Base-by-base conservation (phyloP, 2,888 invertebrate species). In the Rhorus exstirpatorius region DNA sequence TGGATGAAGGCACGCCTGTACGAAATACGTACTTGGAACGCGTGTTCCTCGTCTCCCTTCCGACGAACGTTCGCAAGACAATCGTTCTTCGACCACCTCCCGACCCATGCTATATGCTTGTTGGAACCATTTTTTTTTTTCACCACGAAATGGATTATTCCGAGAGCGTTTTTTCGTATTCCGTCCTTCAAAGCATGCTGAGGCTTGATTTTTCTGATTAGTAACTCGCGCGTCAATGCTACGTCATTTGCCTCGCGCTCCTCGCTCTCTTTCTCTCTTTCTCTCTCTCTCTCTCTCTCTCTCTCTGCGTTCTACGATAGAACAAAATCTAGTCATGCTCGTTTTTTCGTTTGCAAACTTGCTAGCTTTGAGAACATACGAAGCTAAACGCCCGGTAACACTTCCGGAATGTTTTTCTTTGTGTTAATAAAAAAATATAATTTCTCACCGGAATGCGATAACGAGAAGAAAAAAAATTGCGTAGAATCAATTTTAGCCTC, bases 21-120 rank as follows among this genome's bases (percentile, higher is more conserved):
- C 19, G 24, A 68, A 68, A 53, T 76, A 44, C 58, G 76, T 44
- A 49, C 38, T 74, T 74, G 24, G 41, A 74, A 72, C 72, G 71
- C 71, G 65, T 44, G 17, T 38, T 75, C 46, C n/a, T 65, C 65
- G 70, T 70, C 38, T 19, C 14, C 58, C 49, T 24, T 8, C 7
- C 46, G 7, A 31, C n/a, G 51, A 63, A 61, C 41, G 26, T 74
- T 74, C 74, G 35, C 49, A 51, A 74, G 14, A 58, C 58, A 17
- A 10, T 60, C 19, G 51, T 26, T 17, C 12, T 14, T 19, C n/a
- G 26, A n/a, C 41, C 55, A 44, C 26, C 24, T 3, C 3, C 35
- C 49, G 8, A 26, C 21, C 3, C 12, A 19, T 35, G 21, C 24
- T 46, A 7, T 49, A 26, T n/a, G n/a, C 19, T n/a, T 41, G 10